Percentiles rank a stretch among this genome's conserved stretches.
phyloP scores from a whole-genome alignment of 2,888 invertebrate genomes.

The Lamproptera curius region DNA sequence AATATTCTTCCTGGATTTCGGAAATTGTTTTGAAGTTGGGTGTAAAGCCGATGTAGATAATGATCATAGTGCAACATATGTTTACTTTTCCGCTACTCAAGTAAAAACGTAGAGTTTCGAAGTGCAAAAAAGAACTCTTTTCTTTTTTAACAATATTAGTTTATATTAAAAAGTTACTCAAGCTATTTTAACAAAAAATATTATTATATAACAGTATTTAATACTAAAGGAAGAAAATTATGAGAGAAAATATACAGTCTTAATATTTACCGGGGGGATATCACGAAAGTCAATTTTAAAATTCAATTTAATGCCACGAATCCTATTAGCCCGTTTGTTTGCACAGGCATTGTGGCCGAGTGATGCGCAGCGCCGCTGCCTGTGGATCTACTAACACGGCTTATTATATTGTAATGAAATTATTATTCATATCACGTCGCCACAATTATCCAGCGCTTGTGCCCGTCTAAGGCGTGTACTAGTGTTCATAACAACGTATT shows the following conservation, averaged over 20 bases:
- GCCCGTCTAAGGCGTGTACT: constrained; percentile 33
- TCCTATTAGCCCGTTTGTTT: constrained; percentile 46
- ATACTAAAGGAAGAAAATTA: no score
- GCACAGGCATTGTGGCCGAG: constrained; percentile 34
- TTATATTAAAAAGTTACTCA: no score
- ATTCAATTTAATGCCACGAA: constrained; percentile 41
- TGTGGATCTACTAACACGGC: constrained; percentile 7
- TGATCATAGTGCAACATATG: no score
- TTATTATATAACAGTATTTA: no score
- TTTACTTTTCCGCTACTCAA: no score
- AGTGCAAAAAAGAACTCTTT: no score
- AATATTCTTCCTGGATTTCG: no score
- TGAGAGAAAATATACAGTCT: constrained; percentile 23
- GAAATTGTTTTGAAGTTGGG: no score
- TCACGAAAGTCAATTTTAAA: constrained; percentile 43
- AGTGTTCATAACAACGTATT: constrained; percentile 37
- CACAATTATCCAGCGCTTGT: constrained; percentile 46
- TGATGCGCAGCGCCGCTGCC: constrained; percentile 17
- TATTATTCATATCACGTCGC: constrained; percentile 56
- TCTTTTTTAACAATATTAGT: no score
- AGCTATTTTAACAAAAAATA: no score
- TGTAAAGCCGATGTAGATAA: no score
- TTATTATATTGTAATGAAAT: constrained; percentile 36
- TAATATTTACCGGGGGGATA: constrained; percentile 25
- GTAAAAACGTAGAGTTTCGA: no score